Evolutionary conservation across 2,888 invertebrate species (phyloP).

Genomic region (Tuberolachnus salignus): DNA sequence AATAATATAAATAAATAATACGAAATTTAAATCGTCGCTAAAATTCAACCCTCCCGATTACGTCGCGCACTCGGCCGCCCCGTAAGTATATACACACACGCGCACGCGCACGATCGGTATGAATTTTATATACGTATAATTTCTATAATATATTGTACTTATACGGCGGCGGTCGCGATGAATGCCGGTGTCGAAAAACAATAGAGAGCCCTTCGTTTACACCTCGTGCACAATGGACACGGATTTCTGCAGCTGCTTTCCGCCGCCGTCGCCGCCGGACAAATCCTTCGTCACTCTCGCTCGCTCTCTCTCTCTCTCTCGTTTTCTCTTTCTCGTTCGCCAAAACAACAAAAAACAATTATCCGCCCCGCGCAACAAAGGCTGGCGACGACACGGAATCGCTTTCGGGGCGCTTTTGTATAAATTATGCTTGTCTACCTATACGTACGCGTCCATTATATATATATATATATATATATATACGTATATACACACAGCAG

Average conservation of each 20-base stretch:
- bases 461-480: no score
- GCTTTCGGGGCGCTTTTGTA: slow-evolving; percentile 43
- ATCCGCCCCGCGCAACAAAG: slow-evolving; percentile 10
- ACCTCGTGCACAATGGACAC: slow-evolving; percentile 51
- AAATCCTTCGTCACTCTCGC: slow-evolving; percentile 39
- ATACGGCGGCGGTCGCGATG: slow-evolving; percentile 18
- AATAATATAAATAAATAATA: no score
- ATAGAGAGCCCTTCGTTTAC: slow-evolving; percentile 53
- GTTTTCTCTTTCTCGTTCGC: no score
- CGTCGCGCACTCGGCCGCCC: no score
- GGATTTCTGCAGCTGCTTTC: slow-evolving; percentile 53
- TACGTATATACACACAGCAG: no score
- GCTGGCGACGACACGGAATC: slow-evolving; percentile 21
- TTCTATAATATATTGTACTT: slow-evolving; percentile 33
- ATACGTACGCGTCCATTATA: no score
- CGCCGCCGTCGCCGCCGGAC: slow-evolving; percentile 39
- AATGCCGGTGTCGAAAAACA: slow-evolving; percentile 48
- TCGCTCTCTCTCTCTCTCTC: not conserved
- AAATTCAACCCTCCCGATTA: no score
- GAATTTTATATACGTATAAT: no score
- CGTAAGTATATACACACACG: no score
- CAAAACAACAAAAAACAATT: slow-evolving; percentile 19
- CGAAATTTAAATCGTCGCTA: no score
- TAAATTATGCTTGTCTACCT: not conserved
- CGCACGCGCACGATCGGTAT: no score